Percentiles rank a stretch among this genome's conserved stretches.
Conservation (phyloP, 2,113 vertebrate species). For the Aegotheles bennettii region DNA sequence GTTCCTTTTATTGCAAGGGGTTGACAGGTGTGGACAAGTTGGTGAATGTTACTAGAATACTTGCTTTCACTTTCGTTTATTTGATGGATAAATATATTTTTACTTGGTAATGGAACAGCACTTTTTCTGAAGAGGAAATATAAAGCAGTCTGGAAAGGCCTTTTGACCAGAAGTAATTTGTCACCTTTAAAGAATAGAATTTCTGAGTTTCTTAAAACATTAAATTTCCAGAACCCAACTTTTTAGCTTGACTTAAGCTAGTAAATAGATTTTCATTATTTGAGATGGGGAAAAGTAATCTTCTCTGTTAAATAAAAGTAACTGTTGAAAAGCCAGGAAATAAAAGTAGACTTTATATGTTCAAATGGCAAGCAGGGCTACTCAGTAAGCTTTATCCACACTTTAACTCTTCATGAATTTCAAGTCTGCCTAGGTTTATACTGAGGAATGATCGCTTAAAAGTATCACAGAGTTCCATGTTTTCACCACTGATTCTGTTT, state of each 20-base stretch:
- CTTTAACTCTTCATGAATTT: background rate
- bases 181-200: background rate
- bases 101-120: background rate
- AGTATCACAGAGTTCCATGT: background rate
- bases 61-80: slow-evolving; percentile 12
- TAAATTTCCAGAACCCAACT: background rate
- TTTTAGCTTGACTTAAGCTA: background rate
- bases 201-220: background rate
- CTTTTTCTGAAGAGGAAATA: slow-evolving; percentile 3
- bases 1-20: background rate
- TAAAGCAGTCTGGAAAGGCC: background rate
- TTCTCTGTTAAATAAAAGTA: background rate
- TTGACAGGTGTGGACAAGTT: background rate
- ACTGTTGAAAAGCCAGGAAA: background rate
- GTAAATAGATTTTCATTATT: background rate
- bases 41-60: background rate
- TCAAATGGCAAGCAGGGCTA: background rate
- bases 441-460: background rate
- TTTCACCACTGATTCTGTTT: background rate
- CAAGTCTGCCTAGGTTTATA: background rate
- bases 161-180: background rate
- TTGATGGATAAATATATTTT: background rate
- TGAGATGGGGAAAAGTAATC: background rate
- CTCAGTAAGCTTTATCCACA: background rate
- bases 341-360: background rate